These are phyloP conservation scores for Merops nubicus DNA, from an alignment of 2,113 vertebrate genomes.

Conservation along the genomic window DNA sequence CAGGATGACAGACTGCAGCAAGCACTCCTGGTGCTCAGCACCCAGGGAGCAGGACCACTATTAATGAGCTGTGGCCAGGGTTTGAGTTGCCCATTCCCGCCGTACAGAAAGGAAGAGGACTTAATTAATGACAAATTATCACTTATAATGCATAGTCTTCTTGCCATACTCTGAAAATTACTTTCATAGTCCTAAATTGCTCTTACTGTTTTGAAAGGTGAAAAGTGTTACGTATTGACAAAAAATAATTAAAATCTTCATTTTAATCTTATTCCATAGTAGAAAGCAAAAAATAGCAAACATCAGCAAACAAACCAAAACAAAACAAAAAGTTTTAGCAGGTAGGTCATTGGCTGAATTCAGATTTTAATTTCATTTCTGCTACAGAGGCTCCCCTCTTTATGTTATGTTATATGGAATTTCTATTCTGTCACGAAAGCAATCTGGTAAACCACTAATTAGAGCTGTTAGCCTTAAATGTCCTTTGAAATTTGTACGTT, in stretches of 20 bases:
- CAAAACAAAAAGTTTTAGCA: neutral
- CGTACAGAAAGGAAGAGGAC: neutral
- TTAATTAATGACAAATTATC: conserved; percentile 10
- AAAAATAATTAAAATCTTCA: neutral
- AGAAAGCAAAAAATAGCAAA: neutral
- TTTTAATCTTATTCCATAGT: neutral
- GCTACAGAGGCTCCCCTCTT: neutral
- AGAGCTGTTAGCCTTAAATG: conserved; percentile 22
- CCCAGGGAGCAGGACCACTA: neutral
- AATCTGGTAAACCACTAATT: neutral
- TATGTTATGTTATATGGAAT: neutral
- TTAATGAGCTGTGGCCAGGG: neutral
- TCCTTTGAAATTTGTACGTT: conserved; percentile 31
- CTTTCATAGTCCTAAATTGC: neutral
- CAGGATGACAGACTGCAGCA: neutral
- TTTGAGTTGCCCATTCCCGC: neutral
- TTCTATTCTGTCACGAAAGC: neutral
- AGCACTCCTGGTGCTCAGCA: neutral
- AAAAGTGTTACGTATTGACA: neutral
- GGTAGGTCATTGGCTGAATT: neutral
- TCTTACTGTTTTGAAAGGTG: neutral
- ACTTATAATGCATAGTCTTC: neutral
- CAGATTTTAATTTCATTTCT: neutral
- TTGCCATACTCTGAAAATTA: neutral
- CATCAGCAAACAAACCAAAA: neutral